Percentiles rank a stretch among this genome's conserved stretches.
Evolutionary conservation across 2,888 invertebrate genomes (phyloP).

Genomic region (Drosophila setosimentum): DNA sequence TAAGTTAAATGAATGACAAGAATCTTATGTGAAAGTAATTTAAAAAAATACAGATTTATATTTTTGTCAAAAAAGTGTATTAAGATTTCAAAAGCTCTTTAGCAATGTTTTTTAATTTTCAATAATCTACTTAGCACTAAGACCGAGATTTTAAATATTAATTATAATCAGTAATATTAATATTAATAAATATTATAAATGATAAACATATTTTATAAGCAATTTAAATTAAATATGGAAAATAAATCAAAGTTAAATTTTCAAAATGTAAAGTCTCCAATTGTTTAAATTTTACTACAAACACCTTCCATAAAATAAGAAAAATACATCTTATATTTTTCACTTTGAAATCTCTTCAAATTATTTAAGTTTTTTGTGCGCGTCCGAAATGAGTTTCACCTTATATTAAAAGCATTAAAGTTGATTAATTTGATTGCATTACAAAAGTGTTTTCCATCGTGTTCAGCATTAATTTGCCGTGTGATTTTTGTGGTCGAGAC

Average conservation of each 20-base stretch:
- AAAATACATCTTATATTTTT: background rate
- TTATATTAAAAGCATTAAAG: constrained; percentile 46
- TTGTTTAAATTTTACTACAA: background rate
- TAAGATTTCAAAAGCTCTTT: background rate
- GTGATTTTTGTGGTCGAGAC: constrained; percentile 57
- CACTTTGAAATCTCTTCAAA: background rate
- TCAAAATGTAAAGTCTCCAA: background rate
- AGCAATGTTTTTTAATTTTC: background rate
- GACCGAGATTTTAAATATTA: background rate
- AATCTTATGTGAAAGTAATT: background rate
- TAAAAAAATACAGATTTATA: background rate
- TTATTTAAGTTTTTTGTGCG: background rate
- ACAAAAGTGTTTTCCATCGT: constrained; percentile 71
- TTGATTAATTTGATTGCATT: constrained; percentile 72
- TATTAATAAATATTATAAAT: no score
- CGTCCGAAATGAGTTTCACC: constrained; percentile 16
- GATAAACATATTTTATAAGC: background rate
- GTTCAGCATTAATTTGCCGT: constrained; percentile 75
- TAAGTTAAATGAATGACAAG: background rate
- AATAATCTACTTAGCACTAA: no score
- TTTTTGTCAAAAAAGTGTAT: background rate
- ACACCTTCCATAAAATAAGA: background rate
- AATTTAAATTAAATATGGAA: background rate
- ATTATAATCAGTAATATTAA: no score
- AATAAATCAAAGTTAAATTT: background rate